Conservation (phyloP, 1,140 invertebrate genomes). For the Bradysia coprophila region DNA sequence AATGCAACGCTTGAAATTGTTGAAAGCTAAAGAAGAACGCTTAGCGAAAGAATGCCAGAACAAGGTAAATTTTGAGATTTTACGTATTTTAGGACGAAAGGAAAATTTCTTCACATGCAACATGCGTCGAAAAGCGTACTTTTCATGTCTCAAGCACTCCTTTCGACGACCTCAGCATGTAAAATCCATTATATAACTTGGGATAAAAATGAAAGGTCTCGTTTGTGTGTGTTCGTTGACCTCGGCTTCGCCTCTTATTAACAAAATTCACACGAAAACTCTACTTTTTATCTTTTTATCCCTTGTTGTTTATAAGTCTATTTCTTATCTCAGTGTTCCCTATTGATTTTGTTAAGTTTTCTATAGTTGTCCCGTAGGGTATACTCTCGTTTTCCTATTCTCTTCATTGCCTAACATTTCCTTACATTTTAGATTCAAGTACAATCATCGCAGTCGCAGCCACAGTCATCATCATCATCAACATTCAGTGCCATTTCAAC, state of each 20-base stretch:
- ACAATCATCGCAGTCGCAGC: neutral
- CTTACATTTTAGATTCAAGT: neutral
- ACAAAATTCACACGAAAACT: too few species aligned
- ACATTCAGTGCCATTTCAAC: neutral
- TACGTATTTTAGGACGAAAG: too few species aligned
- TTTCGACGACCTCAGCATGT: too few species aligned
- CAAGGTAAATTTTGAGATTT: slow-evolving; percentile 2
- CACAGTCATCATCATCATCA: slow-evolving; percentile 1
- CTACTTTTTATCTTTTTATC: too few species aligned
- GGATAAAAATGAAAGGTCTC: too few species aligned
- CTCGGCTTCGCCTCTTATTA: too few species aligned
- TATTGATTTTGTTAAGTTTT: neutral
- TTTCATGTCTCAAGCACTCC: too few species aligned
- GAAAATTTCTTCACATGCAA: slow-evolving; percentile 4
- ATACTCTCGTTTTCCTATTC: neutral
- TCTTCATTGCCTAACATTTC: neutral
- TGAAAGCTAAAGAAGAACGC: slow-evolving; percentile 61
- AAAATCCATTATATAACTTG: too few species aligned
- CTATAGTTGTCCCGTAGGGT: too few species aligned
- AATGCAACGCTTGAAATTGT: slow-evolving; percentile 53
- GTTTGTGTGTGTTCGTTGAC: too few species aligned
- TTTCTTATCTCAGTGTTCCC: neutral
- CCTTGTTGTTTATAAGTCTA: neutral
- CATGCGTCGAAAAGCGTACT: too few species aligned
- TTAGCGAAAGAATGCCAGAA: slow-evolving; percentile 24